A percentile compares a stretch with the other conserved stretches of the same genome.
Conservation (phyloP, 1,140 invertebrate genomes). For the Aphelenchoides fujianensis region DNA sequence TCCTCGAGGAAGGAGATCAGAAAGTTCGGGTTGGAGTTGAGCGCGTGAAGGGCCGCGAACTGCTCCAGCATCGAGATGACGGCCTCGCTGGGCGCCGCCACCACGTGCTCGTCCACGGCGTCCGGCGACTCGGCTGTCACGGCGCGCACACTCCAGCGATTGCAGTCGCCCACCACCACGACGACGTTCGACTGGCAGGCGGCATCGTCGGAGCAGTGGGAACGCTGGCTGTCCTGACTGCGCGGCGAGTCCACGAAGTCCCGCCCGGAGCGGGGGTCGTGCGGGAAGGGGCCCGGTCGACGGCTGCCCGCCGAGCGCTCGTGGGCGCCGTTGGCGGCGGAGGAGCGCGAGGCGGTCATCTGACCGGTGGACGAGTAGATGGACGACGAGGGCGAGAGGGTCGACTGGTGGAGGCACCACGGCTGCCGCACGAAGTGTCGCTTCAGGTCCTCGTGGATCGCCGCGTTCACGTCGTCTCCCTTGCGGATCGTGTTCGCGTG, state of each 20-base stretch:
- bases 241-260: constrained; percentile 16
- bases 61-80: constrained; percentile 16
- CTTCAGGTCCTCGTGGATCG: constrained; percentile 37
- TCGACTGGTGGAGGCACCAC: constrained; percentile 13
- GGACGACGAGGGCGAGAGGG: constrained; percentile 22
- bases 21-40: constrained; percentile 8
- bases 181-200: no score
- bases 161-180: constrained; percentile 2
- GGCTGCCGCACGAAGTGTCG: constrained; percentile 15
- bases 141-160: background rate
- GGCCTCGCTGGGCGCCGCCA: background rate
- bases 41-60: background rate
- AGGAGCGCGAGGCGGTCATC: no score
- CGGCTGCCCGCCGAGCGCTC: no score
- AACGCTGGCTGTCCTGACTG: background rate
- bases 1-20: constrained; percentile 16
- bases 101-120: background rate
- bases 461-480: constrained; percentile 37
- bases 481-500: background rate
- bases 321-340: no score
- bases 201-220: no score
- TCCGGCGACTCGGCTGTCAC: background rate
- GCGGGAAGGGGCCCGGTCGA: no score
- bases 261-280: no score
- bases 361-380: no score